Percentiles rank a stretch among this genome's conserved stretches.
Conservation (phyloP, 2,888 invertebrate species). For the Agrochola litura region DNA sequence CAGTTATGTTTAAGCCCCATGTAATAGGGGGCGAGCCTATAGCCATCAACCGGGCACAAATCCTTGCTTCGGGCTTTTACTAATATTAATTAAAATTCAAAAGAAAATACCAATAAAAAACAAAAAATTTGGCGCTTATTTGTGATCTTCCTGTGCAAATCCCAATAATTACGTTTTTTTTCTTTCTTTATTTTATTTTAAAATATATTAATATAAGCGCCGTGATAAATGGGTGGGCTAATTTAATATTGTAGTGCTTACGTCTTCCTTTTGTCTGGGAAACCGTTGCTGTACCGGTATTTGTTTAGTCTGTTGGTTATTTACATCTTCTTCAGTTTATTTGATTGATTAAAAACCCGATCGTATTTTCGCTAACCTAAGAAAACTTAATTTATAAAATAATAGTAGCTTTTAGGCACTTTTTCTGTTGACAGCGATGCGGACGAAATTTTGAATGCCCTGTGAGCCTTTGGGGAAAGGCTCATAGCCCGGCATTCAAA, state of each 20-base stretch:
- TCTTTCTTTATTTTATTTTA: too few species aligned
- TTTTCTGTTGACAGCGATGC: not conserved
- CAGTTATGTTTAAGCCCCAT: too few species aligned
- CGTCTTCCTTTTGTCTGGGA: constrained; percentile 8
- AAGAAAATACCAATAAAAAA: not conserved
- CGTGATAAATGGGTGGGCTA: constrained; percentile 47
- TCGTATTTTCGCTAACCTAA: not conserved
- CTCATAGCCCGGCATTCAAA: too few species aligned
- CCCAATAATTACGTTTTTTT: too few species aligned
- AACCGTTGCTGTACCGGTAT: not conserved
- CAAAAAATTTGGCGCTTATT: constrained; percentile 54
- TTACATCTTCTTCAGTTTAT: not conserved
- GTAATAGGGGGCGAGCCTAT: too few species aligned
- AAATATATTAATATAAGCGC: constrained; percentile 40
- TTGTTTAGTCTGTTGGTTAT: not conserved
- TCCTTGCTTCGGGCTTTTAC: too few species aligned
- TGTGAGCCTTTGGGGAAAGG: too few species aligned
- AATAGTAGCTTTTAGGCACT: too few species aligned
- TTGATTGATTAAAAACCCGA: not conserved
- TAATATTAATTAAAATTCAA: not conserved
- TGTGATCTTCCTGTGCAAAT: not conserved
- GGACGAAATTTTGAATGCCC: not conserved
- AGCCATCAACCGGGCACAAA: too few species aligned
- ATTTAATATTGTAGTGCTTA: constrained; percentile 42
- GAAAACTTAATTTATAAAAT: not conserved